Percentiles rank a stretch among this genome's conserved stretches.
Conservation (phyloP, 2,888 invertebrate species). For the Pyralis farinalis region DNA sequence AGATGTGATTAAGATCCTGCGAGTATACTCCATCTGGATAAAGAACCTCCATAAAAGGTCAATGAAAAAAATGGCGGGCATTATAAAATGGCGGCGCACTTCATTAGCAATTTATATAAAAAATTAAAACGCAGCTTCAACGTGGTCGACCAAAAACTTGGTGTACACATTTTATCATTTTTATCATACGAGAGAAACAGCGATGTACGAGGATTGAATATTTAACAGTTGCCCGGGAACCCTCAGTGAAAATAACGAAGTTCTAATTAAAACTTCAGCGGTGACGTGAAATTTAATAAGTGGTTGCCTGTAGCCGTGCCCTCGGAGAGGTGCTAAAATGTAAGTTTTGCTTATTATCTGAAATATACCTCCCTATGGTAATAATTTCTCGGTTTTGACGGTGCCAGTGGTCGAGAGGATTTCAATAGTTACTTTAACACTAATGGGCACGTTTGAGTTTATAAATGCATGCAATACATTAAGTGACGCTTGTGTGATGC, state of each 20-base stretch:
- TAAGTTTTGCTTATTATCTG: slow-evolving; percentile 1
- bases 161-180: neutral
- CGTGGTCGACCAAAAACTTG: neutral
- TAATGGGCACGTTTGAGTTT: too few species aligned
- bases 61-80: neutral
- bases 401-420: too few species aligned
- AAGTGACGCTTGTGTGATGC: too few species aligned
- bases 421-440: too few species aligned
- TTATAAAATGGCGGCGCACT: neutral
- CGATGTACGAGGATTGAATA: slow-evolving; percentile 28
- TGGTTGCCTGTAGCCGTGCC: slow-evolving; percentile 5
- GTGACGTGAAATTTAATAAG: slow-evolving; percentile 39
- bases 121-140: neutral
- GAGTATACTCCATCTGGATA: too few species aligned
- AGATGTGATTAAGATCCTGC: too few species aligned
- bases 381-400: too few species aligned
- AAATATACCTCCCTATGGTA: too few species aligned
- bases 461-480: too few species aligned
- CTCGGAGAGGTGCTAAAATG: slow-evolving; percentile 13
- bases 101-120: slow-evolving; percentile 5
- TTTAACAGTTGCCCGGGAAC: slow-evolving; percentile 23
- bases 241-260: slow-evolving; percentile 30
- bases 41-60: too few species aligned
- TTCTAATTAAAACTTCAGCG: slow-evolving; percentile 45
- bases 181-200: slow-evolving; percentile 7